Percentiles rank a stretch among this genome's conserved stretches.
Evolutionary conservation across 1,140 invertebrate genomes (phyloP).

Genomic region (Drosophila athabasca): DNA sequence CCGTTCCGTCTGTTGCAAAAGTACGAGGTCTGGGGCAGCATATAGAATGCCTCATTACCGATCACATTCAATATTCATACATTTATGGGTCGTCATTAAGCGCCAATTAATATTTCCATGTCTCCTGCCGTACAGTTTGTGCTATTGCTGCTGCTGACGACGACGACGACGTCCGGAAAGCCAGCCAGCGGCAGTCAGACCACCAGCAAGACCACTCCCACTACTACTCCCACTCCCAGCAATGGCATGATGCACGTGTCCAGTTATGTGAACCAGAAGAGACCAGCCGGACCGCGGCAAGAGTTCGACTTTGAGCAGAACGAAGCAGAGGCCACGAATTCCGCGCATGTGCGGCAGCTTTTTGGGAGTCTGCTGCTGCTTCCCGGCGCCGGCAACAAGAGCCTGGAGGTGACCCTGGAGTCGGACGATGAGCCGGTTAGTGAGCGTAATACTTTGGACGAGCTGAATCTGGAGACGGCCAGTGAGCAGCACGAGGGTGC

Average conservation of each 20-base stretch:
- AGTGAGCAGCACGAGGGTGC: constrained; percentile 63
- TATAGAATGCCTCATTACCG: constrained; percentile 63
- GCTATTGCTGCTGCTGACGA: constrained; percentile 50
- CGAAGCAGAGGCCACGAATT: constrained; percentile 56
- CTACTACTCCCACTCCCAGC: background rate
- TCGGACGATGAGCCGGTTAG: constrained; percentile 56
- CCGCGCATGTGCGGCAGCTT: constrained; percentile 57
- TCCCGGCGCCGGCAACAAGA: constrained; percentile 37
- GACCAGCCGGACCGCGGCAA: constrained; percentile 9
- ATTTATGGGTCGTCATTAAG: constrained; percentile 44
- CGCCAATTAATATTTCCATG: constrained; percentile 32
- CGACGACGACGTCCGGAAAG: constrained; percentile 22
- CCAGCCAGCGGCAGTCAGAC: constrained; percentile 8
- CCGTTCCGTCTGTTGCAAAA: constrained; percentile 13
- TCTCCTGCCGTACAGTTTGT: constrained; percentile 44
- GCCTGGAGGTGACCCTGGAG: constrained; percentile 30
- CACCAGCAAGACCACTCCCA: too few species aligned
- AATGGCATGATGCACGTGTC: constrained; percentile 51
- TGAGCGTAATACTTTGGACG: constrained; percentile 53
- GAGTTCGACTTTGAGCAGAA: constrained; percentile 72
- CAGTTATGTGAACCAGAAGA: constrained; percentile 51
- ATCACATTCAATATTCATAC: constrained; percentile 23
- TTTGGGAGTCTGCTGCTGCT: constrained; percentile 53
- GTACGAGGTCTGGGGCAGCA: constrained; percentile 20
- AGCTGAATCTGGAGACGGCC: constrained; percentile 29